phyloP scores from a whole-genome alignment of 2,113 vertebrate species.

The Oreotrochilus melanogaster region DNA sequence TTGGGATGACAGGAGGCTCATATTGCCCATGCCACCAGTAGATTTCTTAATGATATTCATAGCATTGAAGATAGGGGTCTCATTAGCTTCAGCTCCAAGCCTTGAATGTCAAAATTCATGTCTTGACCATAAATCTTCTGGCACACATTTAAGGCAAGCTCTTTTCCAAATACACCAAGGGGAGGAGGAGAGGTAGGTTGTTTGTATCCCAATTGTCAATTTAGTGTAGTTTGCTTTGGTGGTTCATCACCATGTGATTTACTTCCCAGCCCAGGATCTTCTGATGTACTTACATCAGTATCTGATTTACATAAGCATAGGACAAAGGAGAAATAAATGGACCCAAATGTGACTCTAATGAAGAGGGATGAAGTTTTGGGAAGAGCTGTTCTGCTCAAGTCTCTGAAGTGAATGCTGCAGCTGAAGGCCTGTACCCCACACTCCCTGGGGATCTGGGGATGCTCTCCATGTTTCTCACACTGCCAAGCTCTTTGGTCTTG shows the following conservation, averaged over 20 bases:
- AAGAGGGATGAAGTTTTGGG: not conserved
- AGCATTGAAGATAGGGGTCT: not conserved
- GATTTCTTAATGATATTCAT: not conserved
- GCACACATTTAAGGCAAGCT: not conserved
- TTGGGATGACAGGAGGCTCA: not conserved
- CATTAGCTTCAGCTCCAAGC: not conserved
- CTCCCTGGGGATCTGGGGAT: not conserved
- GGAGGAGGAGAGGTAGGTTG: not conserved
- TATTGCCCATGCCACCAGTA: not conserved
- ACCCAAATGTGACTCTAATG: not conserved
- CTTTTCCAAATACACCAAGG: not conserved
- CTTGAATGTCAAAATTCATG: not conserved
- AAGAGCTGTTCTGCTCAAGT: not conserved
- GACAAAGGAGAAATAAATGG: not conserved
- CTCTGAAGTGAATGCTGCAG: not conserved
- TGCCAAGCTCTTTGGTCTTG: not conserved
- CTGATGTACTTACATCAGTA: not conserved
- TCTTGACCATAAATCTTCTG: not conserved
- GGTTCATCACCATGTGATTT: not conserved
- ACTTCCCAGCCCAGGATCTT: not conserved
- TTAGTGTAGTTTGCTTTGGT: not conserved
- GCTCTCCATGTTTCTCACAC: fast-evolving
- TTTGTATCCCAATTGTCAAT: not conserved
- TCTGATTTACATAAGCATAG: not conserved
- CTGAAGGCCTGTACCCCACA: not conserved